Evolutionary conservation across 1,140 invertebrate genomes (phyloP).

Genomic region (Drosophila pseudoananassae): DNA sequence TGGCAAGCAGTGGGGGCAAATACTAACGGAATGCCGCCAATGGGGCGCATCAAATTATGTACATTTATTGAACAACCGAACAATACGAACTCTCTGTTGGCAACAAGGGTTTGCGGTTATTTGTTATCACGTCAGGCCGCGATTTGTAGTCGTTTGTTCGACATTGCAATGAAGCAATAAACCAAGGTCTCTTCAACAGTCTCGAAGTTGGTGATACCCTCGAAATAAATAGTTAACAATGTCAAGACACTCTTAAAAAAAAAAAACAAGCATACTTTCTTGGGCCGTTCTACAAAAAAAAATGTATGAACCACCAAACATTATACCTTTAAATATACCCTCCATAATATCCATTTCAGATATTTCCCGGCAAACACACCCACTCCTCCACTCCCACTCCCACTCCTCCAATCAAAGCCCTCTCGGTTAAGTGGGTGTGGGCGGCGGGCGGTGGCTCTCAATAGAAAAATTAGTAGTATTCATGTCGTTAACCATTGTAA

Average conservation of each 20-base stretch:
- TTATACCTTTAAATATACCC: too few species aligned
- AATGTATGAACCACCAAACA: too few species aligned
- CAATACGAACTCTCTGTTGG: conserved; percentile 55
- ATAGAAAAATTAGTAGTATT: conserved; percentile 75
- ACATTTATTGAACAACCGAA: conserved; percentile 68
- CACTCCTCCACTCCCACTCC: not conserved
- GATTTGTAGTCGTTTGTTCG: conserved; percentile 65
- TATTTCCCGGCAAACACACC: not conserved
- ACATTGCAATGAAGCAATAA: conserved; percentile 28
- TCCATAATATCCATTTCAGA: too few species aligned
- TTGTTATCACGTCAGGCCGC: conserved; percentile 76
- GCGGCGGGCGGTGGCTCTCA: conserved; percentile 29
- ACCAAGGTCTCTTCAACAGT: not conserved
- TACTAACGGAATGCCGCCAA: not conserved
- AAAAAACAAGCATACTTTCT: too few species aligned
- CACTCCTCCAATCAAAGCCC: conserved; percentile 6
- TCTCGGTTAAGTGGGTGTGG: conserved; percentile 17
- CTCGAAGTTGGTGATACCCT: conserved; percentile 2
- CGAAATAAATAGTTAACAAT: not conserved
- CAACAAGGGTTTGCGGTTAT: conserved; percentile 73
- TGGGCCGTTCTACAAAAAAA: too few species aligned
- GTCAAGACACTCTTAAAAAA: too few species aligned
- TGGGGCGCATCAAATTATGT: conserved; percentile 62
- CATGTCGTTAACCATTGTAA: conserved; percentile 81
- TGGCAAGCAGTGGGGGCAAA: too few species aligned